Evolutionary conservation across 2,113 vertebrate genomes (phyloP).

Genomic region (Lepisosteus osseus): DNA sequence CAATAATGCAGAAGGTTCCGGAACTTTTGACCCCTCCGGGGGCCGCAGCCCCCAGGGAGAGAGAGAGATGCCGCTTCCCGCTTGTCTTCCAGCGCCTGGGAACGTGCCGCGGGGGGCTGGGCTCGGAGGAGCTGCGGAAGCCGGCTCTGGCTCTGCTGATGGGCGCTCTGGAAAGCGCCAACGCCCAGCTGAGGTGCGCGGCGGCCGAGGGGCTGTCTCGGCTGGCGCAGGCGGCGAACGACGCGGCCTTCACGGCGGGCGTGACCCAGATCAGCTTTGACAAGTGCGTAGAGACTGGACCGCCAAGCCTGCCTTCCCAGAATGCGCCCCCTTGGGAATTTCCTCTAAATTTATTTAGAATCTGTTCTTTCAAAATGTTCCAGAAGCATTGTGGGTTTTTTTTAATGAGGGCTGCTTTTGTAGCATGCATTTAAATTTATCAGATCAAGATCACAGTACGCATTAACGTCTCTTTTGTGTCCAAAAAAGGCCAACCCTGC

Average conservation of each 20-base stretch:
- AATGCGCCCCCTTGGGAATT: too few species aligned
- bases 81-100: conserved; percentile 38
- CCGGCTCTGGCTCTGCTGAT: conserved; percentile 70
- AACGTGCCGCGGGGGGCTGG: conserved; percentile 59
- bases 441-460: too few species aligned
- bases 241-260: conserved; percentile 74
- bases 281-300: conserved; percentile 69
- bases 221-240: conserved; percentile 78
- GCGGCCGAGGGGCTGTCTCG: conserved; percentile 83
- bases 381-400: too few species aligned
- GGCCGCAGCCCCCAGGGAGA: too few species aligned
- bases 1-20: too few species aligned
- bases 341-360: too few species aligned
- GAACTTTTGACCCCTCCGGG: too few species aligned
- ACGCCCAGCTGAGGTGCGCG: conserved; percentile 75
- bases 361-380: too few species aligned
- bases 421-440: too few species aligned
- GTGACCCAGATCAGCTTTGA: conserved; percentile 87
- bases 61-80: background rate
- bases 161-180: conserved; percentile 79
- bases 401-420: too few species aligned
- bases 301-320: background rate
- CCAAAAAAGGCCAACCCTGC: too few species aligned
- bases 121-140: conserved; percentile 74
- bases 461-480: too few species aligned